A percentile compares a stretch with the other conserved stretches of the same genome.
Evolutionary conservation across 2,888 invertebrate genomes (phyloP).

Genomic region (Coelogynopora nodosa): DNA sequence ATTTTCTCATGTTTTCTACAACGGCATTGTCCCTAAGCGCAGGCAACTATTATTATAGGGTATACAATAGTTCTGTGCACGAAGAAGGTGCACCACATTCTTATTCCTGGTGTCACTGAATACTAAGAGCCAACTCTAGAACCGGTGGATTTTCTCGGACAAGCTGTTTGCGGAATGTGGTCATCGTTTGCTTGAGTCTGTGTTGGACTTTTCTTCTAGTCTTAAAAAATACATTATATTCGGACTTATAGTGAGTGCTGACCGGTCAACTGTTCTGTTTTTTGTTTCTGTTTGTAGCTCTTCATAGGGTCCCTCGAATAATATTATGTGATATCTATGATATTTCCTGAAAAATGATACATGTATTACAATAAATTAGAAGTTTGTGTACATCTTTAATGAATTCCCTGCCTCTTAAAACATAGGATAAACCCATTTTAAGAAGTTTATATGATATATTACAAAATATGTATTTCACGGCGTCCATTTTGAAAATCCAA

Average conservation of each 20-base stretch:
- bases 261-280: not conserved
- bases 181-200: not conserved
- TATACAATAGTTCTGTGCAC: not conserved
- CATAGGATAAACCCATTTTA: not conserved
- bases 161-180: too few relatives aligned
- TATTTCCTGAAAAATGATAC: too few relatives aligned
- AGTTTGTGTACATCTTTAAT: too few relatives aligned
- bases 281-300: not conserved
- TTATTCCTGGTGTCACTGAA: conserved; percentile 12
- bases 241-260: not conserved
- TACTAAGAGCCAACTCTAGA: not conserved
- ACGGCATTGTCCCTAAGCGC: not conserved
- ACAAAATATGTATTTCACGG: not conserved
- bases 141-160: not conserved
- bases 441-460: not conserved
- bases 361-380: too few relatives aligned
- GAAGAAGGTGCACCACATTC: not conserved
- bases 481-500: not conserved
- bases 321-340: too few relatives aligned
- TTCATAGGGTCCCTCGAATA: not conserved
- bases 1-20: not conserved
- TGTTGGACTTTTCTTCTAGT: conserved; percentile 12
- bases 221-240: not conserved
- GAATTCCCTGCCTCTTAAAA: not conserved
- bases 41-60: not conserved